phyloP scores from a whole-genome alignment of 2,888 invertebrate species.

The Hemicrepidius hirtus region DNA sequence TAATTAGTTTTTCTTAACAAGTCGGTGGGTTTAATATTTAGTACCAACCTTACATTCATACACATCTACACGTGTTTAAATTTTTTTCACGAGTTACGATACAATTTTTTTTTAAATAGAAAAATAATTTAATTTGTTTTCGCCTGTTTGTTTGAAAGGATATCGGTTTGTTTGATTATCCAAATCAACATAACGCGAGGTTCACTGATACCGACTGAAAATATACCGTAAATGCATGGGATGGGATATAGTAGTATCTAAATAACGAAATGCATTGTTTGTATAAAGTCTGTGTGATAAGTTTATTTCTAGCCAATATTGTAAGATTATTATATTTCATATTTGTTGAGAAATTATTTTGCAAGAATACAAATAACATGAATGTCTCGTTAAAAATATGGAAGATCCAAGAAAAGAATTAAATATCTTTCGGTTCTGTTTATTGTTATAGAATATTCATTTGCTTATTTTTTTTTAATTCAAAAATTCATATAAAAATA shows the following conservation, averaged over 20 bases:
- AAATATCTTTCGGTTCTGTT: no score
- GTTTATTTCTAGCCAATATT: constrained; percentile 1
- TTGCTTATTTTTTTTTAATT: no score
- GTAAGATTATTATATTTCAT: constrained; percentile 8
- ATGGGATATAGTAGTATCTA: no score
- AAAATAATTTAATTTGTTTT: constrained; percentile 2
- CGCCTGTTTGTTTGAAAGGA: constrained; percentile 12
- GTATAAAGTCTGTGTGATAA: constrained; percentile 16
- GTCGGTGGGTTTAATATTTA: no score
- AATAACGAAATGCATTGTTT: constrained; percentile 24
- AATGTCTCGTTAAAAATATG: no score
- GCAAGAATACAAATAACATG: background rate
- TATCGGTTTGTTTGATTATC: constrained; percentile 5
- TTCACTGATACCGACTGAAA: constrained; percentile 18
- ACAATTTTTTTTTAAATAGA: no score
- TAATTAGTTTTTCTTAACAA: background rate
- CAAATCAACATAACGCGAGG: constrained; percentile 4
- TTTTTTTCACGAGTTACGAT: no score
- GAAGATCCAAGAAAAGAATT: no score
- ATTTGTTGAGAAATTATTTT: background rate
- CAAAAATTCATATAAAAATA: no score
- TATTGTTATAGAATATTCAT: no score
- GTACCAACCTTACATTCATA: no score
- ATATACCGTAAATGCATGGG: constrained; percentile 12
- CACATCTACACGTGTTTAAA: no score